phyloP scores from a whole-genome alignment of 2,113 vertebrate genomes.

The Falcunculus frontatus region DNA sequence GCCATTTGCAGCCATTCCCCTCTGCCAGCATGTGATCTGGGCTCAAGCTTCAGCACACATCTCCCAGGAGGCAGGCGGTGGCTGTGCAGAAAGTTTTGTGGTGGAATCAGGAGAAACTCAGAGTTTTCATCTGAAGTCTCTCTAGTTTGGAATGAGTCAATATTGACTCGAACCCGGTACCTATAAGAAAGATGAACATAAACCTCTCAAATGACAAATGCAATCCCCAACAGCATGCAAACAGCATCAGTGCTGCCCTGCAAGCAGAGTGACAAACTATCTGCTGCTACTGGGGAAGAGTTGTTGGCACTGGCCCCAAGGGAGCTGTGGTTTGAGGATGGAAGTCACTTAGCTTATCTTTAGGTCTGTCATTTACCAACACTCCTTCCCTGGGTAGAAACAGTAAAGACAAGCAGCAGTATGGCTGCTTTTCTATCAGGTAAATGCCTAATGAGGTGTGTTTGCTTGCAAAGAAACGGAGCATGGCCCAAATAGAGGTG shows the following conservation, averaged over 20 bases:
- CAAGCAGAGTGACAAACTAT: neutral
- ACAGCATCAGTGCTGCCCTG: accelerated
- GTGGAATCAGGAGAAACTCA: neutral
- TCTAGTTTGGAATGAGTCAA: neutral
- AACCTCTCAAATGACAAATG: neutral
- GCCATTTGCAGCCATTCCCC: neutral
- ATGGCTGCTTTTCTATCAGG: neutral
- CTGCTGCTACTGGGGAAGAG: neutral
- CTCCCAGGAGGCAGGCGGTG: neutral
- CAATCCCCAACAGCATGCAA: neutral
- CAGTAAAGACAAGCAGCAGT: neutral
- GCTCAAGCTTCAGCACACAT: accelerated
- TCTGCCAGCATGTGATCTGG: accelerated
- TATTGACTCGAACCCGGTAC: neutral
- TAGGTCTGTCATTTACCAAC: neutral
- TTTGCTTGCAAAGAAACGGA: neutral
- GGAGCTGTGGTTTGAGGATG: neutral
- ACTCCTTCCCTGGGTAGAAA: neutral
- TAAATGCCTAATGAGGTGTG: neutral
- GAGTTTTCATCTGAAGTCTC: neutral
- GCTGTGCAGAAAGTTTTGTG: neutral
- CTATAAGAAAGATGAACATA: neutral
- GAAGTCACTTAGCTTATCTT: neutral
- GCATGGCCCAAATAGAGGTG: neutral
- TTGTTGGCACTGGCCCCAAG: neutral